Evolutionary conservation across 2,888 invertebrate genomes (phyloP), one percentile per base, ranked within the genome.

Genomic region (Phyllotreta cruciferae): DNA sequence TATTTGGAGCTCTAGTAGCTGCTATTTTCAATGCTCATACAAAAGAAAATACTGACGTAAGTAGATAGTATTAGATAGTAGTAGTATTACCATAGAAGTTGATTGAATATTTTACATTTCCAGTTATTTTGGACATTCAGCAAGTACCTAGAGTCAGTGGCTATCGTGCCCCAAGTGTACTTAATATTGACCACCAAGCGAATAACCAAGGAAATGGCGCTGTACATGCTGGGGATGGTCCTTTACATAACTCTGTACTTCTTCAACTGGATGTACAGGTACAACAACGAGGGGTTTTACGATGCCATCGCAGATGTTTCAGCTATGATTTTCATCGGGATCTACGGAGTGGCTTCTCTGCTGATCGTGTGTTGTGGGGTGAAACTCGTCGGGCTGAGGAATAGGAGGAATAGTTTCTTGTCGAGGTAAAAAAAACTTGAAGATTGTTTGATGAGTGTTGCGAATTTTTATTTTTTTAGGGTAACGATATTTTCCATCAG

Each of bases 111-210:
- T n/a, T n/a, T n/a, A n/a, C n/a, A n/a, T n/a, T 52, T 66, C 60
- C 13, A 68, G 66, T n/a, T 63, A 7, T 38, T 61, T 8, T 63
- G 60, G 62, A 8, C 57, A 11, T 69, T 65, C 53, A 66, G 69
- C 38, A 24, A 62, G 8, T 65, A 64, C 41, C 41, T 69, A 34
- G 69, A 69, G 57, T 42, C 61, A 9, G 45, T 69, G 9, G 65
- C 65, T 1, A 65, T 64, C 14, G 39, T 65, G 14, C 69, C 69
- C 1, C 66, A 69, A 53, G 52, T 69, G 7, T 58, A 53, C 53
- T 56, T 67, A 62, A 66, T 67, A 9, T 10, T 37, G 7, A 64
- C 56, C 53, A 47, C 35, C 1, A 54, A 58, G 39, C 37, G 47
- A 53, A 49, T 64, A 2, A 38, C 24, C 7, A 57, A 47, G 7